Evolutionary conservation across 2,113 vertebrate genomes (phyloP), one percentile per base, ranked within the genome.

Genomic region (Pao palembangensis): DNA sequence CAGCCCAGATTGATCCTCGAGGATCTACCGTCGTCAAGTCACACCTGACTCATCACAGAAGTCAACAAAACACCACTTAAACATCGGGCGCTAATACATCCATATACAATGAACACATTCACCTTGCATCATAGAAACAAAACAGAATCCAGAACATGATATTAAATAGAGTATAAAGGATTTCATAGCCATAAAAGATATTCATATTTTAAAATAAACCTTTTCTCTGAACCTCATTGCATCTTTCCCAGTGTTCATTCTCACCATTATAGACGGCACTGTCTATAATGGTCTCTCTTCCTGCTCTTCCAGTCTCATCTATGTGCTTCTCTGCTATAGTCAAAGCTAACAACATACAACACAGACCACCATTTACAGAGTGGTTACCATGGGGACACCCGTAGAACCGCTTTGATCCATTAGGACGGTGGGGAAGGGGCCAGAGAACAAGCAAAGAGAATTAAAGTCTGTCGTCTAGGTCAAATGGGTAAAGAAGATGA

Each of bases 141-240:
- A 71, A 63, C 57, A 54, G 67, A 46, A 23, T 62, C 44, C 28
- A 20, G 71, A 64, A 58, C 74, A 73, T 51, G 71, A 50, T 73
- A 61, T 83, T 82, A 85, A 88, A 85, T 83, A 87, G 67, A 69
- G 59, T 81, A 84, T 71, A 82, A 83, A 87, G 51, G 58, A 74
- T 68, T 85, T 68, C 66, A 79, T 75, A 82, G 57, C 64, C 69
- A 66, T 84, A 72, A 78, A 84, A 71, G 51, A 81, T 70, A 77
- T 84, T 89, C 80, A 88, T 84, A 83, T 86, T 82, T 82, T 85
- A 85, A 85, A 87, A 88, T 86, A 89, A 84, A 84, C 76, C 55
- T 86, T 46, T 85, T 83, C 70, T 82, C 71, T 77, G 76, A 61
- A 67, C 71, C 61, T 76, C 87, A 87, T 89, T 88, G 86, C 88